These are phyloP conservation scores for Holcopasites calliopsidis DNA, from an alignment of 1,140 invertebrate species.

Conservation along the genomic window DNA sequence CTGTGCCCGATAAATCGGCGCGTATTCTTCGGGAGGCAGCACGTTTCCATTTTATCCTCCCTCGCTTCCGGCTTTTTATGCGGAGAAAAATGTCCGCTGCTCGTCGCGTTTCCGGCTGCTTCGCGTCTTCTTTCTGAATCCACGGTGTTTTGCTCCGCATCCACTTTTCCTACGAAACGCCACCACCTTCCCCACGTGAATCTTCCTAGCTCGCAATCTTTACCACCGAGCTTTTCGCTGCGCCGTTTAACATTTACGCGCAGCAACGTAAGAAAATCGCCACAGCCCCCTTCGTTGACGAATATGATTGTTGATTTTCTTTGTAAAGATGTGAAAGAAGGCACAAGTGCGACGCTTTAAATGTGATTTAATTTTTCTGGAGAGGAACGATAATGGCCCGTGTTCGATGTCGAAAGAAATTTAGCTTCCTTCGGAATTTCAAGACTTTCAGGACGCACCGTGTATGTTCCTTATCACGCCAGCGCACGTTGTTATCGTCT, in stretches of 20 bases:
- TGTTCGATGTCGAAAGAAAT: no score
- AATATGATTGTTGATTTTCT: neutral
- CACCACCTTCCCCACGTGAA: neutral
- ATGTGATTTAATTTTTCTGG: no score
- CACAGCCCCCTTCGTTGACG: neutral
- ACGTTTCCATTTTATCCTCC: neutral
- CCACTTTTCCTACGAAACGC: neutral
- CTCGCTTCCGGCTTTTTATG: neutral
- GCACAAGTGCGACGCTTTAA: neutral
- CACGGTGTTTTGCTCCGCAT: neutral
- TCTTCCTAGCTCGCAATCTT: neutral
- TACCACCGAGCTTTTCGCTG: neutral
- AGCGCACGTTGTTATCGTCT: constrained; percentile 8
- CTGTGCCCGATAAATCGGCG: constrained; percentile 7
- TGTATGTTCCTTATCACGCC: neutral
- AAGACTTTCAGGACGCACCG: no score
- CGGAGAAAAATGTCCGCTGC: constrained; percentile 7
- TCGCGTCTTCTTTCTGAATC: neutral
- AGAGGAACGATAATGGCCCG: no score
- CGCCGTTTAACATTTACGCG: neutral
- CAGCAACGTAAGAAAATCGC: no score
- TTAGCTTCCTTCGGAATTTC: no score
- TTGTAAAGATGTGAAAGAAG: no score
- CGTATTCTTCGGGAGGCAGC: neutral
- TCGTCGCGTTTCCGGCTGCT: constrained; percentile 3